Conservation (phyloP, 2,797 vertebrate genomes). For the Dermochelys coriacea region DNA sequence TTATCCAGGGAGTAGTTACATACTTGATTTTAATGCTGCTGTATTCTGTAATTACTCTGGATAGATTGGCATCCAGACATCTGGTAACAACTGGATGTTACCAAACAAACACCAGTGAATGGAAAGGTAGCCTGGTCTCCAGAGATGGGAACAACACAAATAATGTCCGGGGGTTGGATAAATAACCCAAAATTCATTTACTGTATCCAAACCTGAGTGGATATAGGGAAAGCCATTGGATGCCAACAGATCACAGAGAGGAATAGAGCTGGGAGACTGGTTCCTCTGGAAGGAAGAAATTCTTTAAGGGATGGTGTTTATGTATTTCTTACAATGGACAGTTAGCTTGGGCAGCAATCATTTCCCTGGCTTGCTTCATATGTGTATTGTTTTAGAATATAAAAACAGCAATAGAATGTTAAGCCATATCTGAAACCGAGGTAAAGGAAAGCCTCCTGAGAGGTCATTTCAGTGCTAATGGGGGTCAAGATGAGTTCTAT, state of each 20-base stretch:
- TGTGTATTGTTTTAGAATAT: neutral
- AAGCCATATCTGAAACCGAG: neutral
- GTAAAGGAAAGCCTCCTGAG: neutral
- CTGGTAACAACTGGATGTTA: neutral
- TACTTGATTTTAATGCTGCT: conserved; percentile 5
- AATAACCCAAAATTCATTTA: neutral
- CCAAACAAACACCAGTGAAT: neutral
- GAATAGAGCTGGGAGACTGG: neutral
- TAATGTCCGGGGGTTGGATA: neutral
- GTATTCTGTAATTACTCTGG: neutral
- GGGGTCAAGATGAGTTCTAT: neutral
- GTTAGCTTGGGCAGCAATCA: neutral
- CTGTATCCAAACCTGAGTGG: no score
- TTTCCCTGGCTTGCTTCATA: neutral
- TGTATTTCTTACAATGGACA: neutral
- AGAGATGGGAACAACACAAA: neutral
- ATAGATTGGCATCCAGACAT: neutral
- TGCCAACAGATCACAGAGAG: accelerated
- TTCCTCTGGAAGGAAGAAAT: neutral
- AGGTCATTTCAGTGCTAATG: neutral
- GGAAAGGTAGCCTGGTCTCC: neutral
- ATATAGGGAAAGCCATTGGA: neutral
- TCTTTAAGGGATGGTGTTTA: neutral
- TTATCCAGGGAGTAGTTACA: neutral
- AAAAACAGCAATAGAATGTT: neutral